A percentile compares a stretch with the other conserved stretches of the same genome.
phyloP scores from a whole-genome alignment of 2,888 invertebrate species.

The Noctuana brunneofusca region DNA sequence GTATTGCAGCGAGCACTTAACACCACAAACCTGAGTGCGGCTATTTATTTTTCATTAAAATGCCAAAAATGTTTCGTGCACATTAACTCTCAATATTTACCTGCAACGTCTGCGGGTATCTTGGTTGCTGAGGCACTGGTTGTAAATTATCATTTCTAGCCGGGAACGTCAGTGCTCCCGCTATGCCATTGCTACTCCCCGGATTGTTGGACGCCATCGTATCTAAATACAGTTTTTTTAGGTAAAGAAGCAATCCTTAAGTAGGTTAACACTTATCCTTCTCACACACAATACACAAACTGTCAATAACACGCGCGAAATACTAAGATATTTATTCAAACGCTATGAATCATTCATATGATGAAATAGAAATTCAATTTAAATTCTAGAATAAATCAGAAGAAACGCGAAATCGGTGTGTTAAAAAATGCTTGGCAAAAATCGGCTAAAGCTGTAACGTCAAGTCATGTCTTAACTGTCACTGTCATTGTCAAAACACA shows the following conservation, averaged over 20 bases:
- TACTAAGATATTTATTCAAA: not conserved
- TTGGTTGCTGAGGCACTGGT: slow-evolving; percentile 53
- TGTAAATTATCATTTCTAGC: slow-evolving; percentile 44
- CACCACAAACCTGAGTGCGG: no score
- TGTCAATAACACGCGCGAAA: not conserved
- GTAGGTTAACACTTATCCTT: slow-evolving; percentile 3
- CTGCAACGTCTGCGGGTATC: slow-evolving; percentile 70
- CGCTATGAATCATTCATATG: slow-evolving; percentile 4
- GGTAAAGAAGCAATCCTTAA: not conserved
- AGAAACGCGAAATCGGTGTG: not conserved
- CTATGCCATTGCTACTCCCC: slow-evolving; percentile 46
- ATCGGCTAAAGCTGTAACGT: no score
- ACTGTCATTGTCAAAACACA: no score
- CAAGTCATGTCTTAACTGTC: no score
- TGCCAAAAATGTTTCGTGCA: no score
- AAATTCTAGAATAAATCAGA: slow-evolving; percentile 1
- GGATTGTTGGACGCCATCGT: slow-evolving; percentile 60
- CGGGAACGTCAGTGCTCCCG: slow-evolving; percentile 57
- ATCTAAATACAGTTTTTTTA: not conserved
- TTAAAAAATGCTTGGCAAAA: no score
- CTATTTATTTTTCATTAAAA: no score
- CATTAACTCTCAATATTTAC: slow-evolving; percentile 44
- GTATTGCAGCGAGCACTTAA: no score
- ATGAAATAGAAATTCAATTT: not conserved
- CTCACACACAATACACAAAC: not conserved